Evolutionary conservation across 1,140 invertebrate species (phyloP).

Genomic region (Zaprionus inermis): DNA sequence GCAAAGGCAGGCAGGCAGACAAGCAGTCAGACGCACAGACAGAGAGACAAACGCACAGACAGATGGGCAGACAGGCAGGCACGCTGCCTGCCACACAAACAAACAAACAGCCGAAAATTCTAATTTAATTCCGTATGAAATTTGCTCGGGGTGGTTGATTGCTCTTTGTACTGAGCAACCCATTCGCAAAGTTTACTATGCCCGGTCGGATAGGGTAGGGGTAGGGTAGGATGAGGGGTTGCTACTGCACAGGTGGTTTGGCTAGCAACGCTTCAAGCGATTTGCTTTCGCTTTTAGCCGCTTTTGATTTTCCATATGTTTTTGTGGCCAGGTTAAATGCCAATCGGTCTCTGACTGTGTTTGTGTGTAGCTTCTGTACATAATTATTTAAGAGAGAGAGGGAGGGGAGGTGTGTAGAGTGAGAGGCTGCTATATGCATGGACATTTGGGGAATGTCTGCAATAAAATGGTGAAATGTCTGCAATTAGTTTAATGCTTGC

Average conservation of each 20-base stretch:
- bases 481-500: slow-evolving; percentile 70
- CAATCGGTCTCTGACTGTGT: slow-evolving; percentile 23
- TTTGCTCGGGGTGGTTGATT: slow-evolving; percentile 51
- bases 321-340: slow-evolving; percentile 39
- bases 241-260: slow-evolving; percentile 33
- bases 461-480: slow-evolving; percentile 59
- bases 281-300: slow-evolving; percentile 72
- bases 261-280: slow-evolving; percentile 47
- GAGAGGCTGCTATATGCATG: slow-evolving; percentile 45
- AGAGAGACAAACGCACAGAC: slow-evolving; percentile 6
- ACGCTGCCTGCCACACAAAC: slow-evolving; percentile 8
- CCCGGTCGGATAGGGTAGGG: background rate
- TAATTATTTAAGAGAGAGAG: background rate
- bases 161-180: slow-evolving; percentile 37
- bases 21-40: slow-evolving; percentile 1
- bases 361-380: slow-evolving; percentile 37
- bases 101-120: slow-evolving; percentile 65
- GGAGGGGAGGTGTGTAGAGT: background rate
- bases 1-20: slow-evolving; percentile 8
- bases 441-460: slow-evolving; percentile 50
- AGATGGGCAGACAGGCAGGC: background rate
- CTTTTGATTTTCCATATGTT: slow-evolving; percentile 60
- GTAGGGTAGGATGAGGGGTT: background rate
- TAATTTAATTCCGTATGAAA: slow-evolving; percentile 76
- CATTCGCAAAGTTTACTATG: slow-evolving; percentile 12